phyloP scores from a whole-genome alignment of 2,888 invertebrate genomes.

The Penaeus monodon region DNA sequence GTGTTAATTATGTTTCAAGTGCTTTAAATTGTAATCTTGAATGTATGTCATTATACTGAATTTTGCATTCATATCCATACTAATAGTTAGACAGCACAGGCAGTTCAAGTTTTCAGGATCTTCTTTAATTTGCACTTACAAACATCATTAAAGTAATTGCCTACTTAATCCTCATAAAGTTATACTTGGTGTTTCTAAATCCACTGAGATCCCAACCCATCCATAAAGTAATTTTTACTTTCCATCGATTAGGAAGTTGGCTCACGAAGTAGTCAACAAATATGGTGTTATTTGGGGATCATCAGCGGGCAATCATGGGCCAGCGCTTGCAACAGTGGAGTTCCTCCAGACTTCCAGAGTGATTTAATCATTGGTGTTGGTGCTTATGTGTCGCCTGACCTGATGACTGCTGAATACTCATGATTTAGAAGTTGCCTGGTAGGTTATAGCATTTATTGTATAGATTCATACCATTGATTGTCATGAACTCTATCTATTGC shows the following conservation, averaged over 20 bases:
- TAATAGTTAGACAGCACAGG: too few relatives aligned
- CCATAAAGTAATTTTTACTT: constrained; percentile 38
- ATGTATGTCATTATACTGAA: too few relatives aligned
- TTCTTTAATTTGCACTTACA: too few relatives aligned
- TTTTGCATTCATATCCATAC: too few relatives aligned
- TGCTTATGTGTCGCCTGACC: constrained; percentile 96
- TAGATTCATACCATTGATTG: background rate
- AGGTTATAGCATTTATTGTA: constrained; percentile 70
- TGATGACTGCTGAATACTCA: constrained; percentile 96
- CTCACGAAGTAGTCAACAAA: constrained; percentile 89
- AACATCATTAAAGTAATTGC: too few relatives aligned
- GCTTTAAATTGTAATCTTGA: too few relatives aligned
- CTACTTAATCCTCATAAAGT: too few relatives aligned
- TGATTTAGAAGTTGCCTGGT: constrained; percentile 84
- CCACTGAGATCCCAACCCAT: too few relatives aligned
- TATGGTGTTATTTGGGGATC: constrained; percentile 93
- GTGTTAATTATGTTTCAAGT: too few relatives aligned
- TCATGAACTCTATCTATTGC: background rate
- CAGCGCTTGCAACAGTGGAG: constrained; percentile 90
- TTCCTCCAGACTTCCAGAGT: constrained; percentile 74
- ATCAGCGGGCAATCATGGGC: constrained; percentile 95
- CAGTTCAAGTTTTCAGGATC: too few relatives aligned
- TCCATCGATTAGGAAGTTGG: constrained; percentile 84
- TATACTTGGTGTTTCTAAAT: too few relatives aligned
- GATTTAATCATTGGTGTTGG: constrained; percentile 79